Evolutionary conservation across 35 echinoderm and acorn worm genomes (phyloP).

Genomic region (Ophioderma brevispina): DNA sequence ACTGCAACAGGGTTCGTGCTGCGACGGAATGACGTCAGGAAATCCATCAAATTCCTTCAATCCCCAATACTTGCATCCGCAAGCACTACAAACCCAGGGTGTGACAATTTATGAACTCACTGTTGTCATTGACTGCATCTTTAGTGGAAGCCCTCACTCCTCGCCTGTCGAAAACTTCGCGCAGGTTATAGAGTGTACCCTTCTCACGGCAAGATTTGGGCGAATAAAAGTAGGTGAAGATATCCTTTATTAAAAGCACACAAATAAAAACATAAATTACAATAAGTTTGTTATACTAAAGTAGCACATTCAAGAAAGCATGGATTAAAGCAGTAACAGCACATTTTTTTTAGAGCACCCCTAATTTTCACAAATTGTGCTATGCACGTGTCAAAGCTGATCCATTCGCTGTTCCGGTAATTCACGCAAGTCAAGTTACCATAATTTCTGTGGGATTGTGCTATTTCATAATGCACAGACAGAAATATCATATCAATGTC

Average conservation of each 20-base stretch:
- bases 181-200: background rate
- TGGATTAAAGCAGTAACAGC: no score
- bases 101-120: background rate
- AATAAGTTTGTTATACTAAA: no score
- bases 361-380: no score
- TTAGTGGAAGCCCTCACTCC: background rate
- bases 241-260: background rate
- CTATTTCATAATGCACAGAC: no score
- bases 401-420: no score
- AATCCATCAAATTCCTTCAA: background rate
- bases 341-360: no score
- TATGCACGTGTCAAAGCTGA: no score
- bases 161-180: background rate
- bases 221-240: background rate
- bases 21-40: background rate
- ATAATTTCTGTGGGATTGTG: no score
- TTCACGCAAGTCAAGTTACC: no score
- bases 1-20: background rate
- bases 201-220: background rate
- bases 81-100: background rate
- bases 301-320: no score
- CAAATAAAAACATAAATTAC: background rate
- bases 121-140: background rate
- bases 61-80: background rate
- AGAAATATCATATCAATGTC: no score